phyloP scores from a whole-genome alignment of 2,113 vertebrate species.

The Procavia capensis region DNA sequence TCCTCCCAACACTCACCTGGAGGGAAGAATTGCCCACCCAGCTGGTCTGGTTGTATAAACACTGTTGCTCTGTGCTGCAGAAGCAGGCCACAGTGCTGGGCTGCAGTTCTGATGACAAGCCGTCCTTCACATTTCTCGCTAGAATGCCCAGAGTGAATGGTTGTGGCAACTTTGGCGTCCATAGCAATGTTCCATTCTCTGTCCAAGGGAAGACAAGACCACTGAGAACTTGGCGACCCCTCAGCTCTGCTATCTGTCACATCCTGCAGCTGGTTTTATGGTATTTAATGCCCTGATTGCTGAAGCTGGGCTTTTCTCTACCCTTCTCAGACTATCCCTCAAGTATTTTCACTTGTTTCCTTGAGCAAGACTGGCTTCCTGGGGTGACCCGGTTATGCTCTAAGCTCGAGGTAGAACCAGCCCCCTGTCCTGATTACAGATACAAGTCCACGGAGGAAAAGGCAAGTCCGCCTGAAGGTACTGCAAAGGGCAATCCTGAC shows the following conservation, averaged over 20 bases:
- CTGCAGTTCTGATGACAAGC: conserved; percentile 45
- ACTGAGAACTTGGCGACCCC: neutral
- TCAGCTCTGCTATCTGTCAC: neutral
- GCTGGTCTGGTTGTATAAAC: conserved; percentile 60
- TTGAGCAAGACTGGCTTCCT: neutral
- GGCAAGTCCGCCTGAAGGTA: neutral
- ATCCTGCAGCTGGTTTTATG: neutral
- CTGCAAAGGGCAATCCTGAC: neutral
- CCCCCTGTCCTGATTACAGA: neutral
- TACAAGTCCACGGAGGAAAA: neutral
- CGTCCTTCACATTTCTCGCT: neutral
- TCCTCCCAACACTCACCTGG: conserved; percentile 67
- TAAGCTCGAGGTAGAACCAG: neutral
- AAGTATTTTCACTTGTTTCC: neutral
- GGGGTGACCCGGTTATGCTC: neutral
- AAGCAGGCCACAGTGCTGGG: conserved; percentile 66
- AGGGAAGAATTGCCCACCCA: conserved; percentile 68
- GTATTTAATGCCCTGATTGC: neutral
- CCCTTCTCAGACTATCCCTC: neutral
- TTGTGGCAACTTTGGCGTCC: conserved; percentile 65
- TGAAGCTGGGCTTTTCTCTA: rapidly evolving
- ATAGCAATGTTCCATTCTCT: conserved; percentile 76
- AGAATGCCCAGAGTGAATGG: conserved; percentile 74
- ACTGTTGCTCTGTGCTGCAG: conserved; percentile 55
- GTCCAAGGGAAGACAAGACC: neutral